Base-by-base conservation (phyloP, 2,888 invertebrate genomes). In the Eupithecia tripunctaria region DNA sequence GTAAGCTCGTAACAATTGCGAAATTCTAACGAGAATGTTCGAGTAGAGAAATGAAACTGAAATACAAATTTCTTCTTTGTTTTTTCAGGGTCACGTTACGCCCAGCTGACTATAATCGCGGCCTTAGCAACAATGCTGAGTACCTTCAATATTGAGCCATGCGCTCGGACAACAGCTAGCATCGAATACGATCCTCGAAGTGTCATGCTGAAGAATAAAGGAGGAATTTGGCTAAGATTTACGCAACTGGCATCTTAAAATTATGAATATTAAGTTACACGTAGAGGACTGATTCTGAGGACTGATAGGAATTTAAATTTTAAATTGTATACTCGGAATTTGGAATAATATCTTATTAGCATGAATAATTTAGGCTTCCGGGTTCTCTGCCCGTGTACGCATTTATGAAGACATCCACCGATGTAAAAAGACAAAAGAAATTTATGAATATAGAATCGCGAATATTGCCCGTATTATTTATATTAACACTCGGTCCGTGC, bases 151-250 rank as follows among this genome's bases (percentile, higher is more conserved):
- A 88, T 94, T 72, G 91, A 92, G 77, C 92, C 94, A 1, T 92
- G 94, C 79, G 80, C 87, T 1, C 86, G 82, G 43, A 94, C 94
- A 14, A 91, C 93, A 10, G 79, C 92, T 1, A 80, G 75, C 7
- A 92, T 94, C 72, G 82, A 89, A 38, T 94, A 93, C 79, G 94
- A 94, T 71, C 86, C 94, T 1, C 84, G 94, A 68, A 94, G 94
- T 74, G 91, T 94, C 29, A 91, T 94, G 90, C 86, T 94, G 18
- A 94, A 94, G 82, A 94, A 94, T 80, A 91, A 91, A 82, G 94
- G 94, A 63, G 90, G 94, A 70, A 94, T 94, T 77, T 93, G 90
- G 89, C 86, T 94, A 56, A 86, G 85, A 76, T 92, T 94, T 81
- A 84, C 80, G 74, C 81, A 82, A 59, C 77, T 82, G 38, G 76